Base-by-base conservation (phyloP, 2,888 invertebrate species). In the Drosophila basisetae region DNA sequence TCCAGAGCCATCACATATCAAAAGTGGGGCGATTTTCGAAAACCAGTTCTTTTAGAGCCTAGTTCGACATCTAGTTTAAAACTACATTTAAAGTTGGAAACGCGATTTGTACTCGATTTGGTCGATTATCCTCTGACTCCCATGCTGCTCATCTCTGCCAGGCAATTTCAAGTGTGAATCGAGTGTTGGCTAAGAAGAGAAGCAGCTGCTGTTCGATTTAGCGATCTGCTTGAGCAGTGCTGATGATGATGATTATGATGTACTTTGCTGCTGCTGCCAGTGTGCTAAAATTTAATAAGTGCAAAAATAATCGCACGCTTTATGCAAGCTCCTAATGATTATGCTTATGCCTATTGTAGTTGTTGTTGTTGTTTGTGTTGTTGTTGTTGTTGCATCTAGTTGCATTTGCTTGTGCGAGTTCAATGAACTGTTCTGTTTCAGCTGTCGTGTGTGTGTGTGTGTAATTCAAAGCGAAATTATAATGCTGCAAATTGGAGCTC, bases 201-300 rank as follows among this genome's bases (percentile, higher is more conserved):
- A 41, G 73, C 67, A 58, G 66, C 66, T 73, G 72, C 67, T 59
- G 62, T 67, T 68, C 78, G 55, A 74, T 68, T 53, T 39, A 13
- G 22, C 28, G 60, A 67, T 64, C 35, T 55, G 30, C 50, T 74
- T 59, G 62, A 47, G 54, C 50, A 56, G 35, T 52, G 59, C 60
- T 60, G 77, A 65, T 76, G 63, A 78, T 70, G 60, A 78, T 69
- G 66, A 78, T 78, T 67, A 78, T 78, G 65, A 74, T 73, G 78
- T 62, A 56, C 82, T 73, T 71, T 73, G 60, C 66, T 64, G 61
- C 33, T 59, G 66, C 68, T 54, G 33, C 28, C 50, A 54, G 62
- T 80, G 83, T 83, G 83, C 85, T 85, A 70, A 83, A 85, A 85
- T 88, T 85, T 83, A 88, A 85, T 85, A 85, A 85, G 88, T 85